phyloP scores from a whole-genome alignment of 37 sponge, comb jelly and placozoan species.

The Geodia barretti region DNA sequence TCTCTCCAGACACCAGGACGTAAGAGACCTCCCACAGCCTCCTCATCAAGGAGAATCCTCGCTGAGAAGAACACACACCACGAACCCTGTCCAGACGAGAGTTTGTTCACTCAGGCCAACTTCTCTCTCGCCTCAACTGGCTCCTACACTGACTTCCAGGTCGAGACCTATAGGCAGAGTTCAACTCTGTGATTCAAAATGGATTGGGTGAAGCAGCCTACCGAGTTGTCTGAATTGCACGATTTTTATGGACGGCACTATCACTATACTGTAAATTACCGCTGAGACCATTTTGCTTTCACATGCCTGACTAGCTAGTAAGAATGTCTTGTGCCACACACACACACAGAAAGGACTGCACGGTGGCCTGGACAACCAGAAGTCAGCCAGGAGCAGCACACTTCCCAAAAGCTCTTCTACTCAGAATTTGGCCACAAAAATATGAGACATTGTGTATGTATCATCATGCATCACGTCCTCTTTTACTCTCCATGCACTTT shows the following conservation, averaged over 20 bases:
- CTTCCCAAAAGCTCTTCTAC: constrained; percentile 39
- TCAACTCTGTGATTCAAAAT: not conserved
- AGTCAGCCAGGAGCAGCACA: constrained; percentile 43
- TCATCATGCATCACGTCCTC: too few species aligned
- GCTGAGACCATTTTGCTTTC: too few species aligned
- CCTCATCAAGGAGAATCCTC: constrained; percentile 43
- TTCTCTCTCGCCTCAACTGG: constrained; percentile 69
- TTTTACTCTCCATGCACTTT: too few species aligned
- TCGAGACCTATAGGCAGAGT: not conserved
- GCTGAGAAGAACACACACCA: constrained; percentile 41
- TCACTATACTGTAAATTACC: too few species aligned
- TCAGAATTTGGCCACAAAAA: constrained; percentile 4
- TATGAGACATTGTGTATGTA: too few species aligned
- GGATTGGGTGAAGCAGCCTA: not conserved
- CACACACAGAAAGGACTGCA: constrained; percentile 19
- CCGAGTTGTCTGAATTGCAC: too few species aligned
- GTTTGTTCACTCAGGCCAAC: constrained; percentile 32
- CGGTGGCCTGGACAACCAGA: constrained; percentile 14
- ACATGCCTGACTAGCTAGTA: too few species aligned
- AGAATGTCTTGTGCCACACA: not conserved
- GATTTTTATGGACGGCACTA: too few species aligned
- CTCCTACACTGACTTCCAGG: constrained; percentile 81
- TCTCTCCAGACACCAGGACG: constrained; percentile 40
- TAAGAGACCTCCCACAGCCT: not conserved
- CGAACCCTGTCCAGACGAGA: constrained; percentile 24